Conservation (phyloP, 2,113 vertebrate species). For the Beaufortia kweichowensis region DNA sequence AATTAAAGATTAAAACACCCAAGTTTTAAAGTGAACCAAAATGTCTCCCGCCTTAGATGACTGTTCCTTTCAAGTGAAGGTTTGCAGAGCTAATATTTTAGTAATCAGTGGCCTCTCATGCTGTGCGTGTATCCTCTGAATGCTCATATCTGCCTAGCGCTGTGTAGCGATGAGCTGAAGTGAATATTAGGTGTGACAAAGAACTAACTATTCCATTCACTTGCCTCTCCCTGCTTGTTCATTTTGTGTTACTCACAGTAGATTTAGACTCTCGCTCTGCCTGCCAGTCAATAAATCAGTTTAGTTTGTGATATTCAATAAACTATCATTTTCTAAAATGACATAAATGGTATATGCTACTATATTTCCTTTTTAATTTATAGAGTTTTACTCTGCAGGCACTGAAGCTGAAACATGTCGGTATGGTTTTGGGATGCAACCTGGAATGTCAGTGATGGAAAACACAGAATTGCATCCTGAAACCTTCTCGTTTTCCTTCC, state of each 20-base stretch:
- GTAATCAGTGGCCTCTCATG: constrained; percentile 31
- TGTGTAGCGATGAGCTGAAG: constrained; percentile 16
- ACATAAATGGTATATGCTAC: not conserved
- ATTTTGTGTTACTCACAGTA: constrained; percentile 16
- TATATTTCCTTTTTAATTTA: constrained; percentile 21
- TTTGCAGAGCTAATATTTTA: constrained; percentile 45
- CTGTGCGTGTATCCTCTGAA: not conserved
- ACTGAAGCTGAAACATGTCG: not conserved
- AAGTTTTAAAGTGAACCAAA: constrained; percentile 45
- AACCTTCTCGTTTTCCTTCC: not conserved
- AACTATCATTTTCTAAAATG: constrained; percentile 6
- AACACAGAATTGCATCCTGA: not conserved
- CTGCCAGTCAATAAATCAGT: constrained; percentile 8
- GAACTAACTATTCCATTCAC: constrained; percentile 31
- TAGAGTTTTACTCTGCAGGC: not conserved
- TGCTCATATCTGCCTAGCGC: not conserved
- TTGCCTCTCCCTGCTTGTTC: constrained; percentile 11
- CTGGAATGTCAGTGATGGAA: constrained; percentile 26
- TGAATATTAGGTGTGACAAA: constrained; percentile 36
- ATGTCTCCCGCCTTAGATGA: constrained; percentile 22
- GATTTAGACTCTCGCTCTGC: not conserved
- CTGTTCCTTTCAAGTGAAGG: constrained; percentile 28
- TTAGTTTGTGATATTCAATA: not conserved
- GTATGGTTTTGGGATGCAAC: constrained; percentile 37
- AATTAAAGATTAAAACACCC: constrained; percentile 53